Base-by-base conservation (phyloP, 2,888 invertebrate genomes). In the Dioctria linearis region DNA sequence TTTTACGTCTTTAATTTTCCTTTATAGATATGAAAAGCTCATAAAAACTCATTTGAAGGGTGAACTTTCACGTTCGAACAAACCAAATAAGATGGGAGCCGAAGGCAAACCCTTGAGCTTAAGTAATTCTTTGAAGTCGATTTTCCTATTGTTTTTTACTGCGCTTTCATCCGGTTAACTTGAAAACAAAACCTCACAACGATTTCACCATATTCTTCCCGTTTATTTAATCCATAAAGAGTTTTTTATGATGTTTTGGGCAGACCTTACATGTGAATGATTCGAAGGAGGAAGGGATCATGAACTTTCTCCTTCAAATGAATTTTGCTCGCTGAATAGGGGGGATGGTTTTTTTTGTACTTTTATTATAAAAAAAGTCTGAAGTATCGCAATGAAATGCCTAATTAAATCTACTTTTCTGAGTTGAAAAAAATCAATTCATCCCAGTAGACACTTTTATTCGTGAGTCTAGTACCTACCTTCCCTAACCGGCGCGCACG, bases 161-260 rank as follows among this genome's bases (percentile, higher is more conserved):
- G 25, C 25, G 46, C 67, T 67, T 9, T 67, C 46, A 67, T 5
- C 49, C 49, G 67, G 46, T 46, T 49, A 67, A 43, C n/a, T 67
- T 49, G 43, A 4, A 49, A 25, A 67, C 46, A 46, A 46, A 67
- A 25, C 25, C 8, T 25, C 25, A 6, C 42, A n/a, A 42, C 65
- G 9, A 63, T 3, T 65, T 11, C 65, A 40, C 4, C 11, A 63
- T 11, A 63, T 63, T 9, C 42, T 39, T 63, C 11, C 63, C 65
- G 65, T 13, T 65, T 65, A 42, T 42, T 65, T 11, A 42, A n/a
- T 42, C 13, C 40, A 9, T 4, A n/a, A 42, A 40, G n/a, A 13
- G n/a, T 39, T 65, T 37, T 40, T 65, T 11, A 8, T 25, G 25
- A 25, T 25, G 25, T 25, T 25, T 25, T 25, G 25, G 25, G 25